phyloP scores from a whole-genome alignment of 1,140 invertebrate species.

The Cydia splendana region DNA sequence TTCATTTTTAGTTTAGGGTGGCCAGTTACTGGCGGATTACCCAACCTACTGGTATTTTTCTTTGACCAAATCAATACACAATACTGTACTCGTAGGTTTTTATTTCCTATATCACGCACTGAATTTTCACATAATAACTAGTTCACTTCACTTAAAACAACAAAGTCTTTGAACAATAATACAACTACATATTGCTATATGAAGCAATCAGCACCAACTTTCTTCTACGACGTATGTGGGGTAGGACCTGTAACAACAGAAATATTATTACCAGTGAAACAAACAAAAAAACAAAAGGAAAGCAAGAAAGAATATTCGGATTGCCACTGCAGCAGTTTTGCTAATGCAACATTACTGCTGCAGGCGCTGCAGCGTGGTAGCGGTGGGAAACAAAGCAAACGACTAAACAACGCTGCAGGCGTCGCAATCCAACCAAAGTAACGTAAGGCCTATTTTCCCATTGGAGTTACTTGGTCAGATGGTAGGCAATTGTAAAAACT shows the following conservation, averaged over 20 bases:
- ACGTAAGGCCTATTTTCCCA: no score
- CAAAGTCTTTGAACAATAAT: constrained; percentile 28
- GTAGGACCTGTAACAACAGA: constrained; percentile 50
- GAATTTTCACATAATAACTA: constrained; percentile 23
- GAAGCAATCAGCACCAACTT: constrained; percentile 31
- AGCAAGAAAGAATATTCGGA: no score
- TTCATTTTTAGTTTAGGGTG: no score
- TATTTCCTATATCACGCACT: constrained; percentile 32
- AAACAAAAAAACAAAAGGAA: no score
- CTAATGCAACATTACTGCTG: no score
- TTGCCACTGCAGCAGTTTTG: no score
- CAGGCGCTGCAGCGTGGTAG: no score
- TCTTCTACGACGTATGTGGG: constrained; percentile 39
- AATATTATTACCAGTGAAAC: not conserved
- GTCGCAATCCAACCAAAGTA: no score
- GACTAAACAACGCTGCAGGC: no score
- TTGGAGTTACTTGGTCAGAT: not conserved
- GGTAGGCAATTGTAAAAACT: no score
- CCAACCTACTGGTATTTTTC: not conserved
- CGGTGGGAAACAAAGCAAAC: no score
- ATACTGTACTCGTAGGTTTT: constrained; percentile 1
- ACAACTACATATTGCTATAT: not conserved
- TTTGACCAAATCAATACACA: not conserved
- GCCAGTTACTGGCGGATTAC: no score
- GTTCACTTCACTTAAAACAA: constrained; percentile 29